A percentile compares a stretch with the other conserved stretches of the same genome.
phyloP scores from a whole-genome alignment of 1,140 invertebrate species.

The Anastrepha ludens region DNA sequence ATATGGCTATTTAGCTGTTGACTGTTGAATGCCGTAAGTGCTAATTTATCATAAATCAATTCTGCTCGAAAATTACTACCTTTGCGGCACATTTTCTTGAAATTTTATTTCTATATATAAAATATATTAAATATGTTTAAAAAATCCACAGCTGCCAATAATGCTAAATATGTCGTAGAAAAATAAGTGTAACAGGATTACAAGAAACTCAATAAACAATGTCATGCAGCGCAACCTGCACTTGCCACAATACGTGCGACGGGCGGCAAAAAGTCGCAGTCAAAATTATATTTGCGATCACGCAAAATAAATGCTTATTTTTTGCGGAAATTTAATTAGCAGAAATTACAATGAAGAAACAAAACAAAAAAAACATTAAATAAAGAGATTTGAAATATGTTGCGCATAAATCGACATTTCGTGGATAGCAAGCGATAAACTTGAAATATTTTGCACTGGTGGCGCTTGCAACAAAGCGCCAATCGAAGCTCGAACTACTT shows the following conservation, averaged over 20 bases:
- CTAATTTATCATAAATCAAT: slow-evolving; percentile 47
- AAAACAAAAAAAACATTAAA: no score
- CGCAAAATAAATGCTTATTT: no score
- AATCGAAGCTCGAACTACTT: no score
- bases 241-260: not conserved
- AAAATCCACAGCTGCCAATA: not conserved
- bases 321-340: no score
- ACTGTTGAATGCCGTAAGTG: not conserved
- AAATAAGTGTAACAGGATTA: not conserved
- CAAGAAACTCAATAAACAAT: not conserved
- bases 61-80: slow-evolving; percentile 17
- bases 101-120: not conserved
- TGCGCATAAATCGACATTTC: no score
- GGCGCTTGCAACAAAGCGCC: no score
- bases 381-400: no score
- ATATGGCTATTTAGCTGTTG: not conserved
- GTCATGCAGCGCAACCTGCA: not conserved
- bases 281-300: no score
- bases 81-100: slow-evolving; percentile 16
- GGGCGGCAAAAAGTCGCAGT: no score
- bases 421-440: no score
- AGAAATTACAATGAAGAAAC: no score
- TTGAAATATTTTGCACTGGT: no score
- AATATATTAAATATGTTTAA: not conserved
- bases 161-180: not conserved